Conservation (phyloP, 2,888 invertebrate species). For the Subacronicta megacephala region DNA sequence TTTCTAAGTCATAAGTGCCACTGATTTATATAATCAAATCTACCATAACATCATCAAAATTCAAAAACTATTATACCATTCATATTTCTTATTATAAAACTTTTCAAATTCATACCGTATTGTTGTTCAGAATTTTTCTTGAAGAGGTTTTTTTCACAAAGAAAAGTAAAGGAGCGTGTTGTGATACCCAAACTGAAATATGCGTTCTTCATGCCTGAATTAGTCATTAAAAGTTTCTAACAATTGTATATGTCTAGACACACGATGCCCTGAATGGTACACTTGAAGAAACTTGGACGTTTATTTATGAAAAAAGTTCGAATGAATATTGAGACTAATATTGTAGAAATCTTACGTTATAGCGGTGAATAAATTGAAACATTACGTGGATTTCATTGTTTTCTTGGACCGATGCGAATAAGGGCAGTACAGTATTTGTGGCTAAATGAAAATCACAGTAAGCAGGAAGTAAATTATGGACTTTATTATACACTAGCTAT, state of each 20-base stretch:
- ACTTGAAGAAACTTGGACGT: slow-evolving; percentile 12
- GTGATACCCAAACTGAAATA: slow-evolving; percentile 2
- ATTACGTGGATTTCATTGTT: neutral
- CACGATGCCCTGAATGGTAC: neutral
- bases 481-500: too few relatives aligned
- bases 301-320: slow-evolving; percentile 19
- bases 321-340: slow-evolving; percentile 3
- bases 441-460: too few relatives aligned
- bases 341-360: slow-evolving; percentile 4
- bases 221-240: slow-evolving; percentile 14
- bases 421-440: too few relatives aligned
- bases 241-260: slow-evolving; percentile 34
- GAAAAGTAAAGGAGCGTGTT: slow-evolving; percentile 1
- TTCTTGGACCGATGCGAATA: neutral
- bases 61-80: too few relatives aligned
- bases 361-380: neutral
- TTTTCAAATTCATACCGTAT: neutral
- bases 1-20: too few relatives aligned
- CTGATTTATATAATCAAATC: too few relatives aligned
- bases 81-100: neutral
- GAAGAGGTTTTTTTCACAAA: slow-evolving; percentile 1
- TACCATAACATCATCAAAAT: too few relatives aligned
- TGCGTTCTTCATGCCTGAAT: slow-evolving; percentile 12
- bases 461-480: too few relatives aligned
- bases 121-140: neutral